Base-by-base conservation (phyloP, 2,113 vertebrate species). In the Lates calcarifer region DNA sequence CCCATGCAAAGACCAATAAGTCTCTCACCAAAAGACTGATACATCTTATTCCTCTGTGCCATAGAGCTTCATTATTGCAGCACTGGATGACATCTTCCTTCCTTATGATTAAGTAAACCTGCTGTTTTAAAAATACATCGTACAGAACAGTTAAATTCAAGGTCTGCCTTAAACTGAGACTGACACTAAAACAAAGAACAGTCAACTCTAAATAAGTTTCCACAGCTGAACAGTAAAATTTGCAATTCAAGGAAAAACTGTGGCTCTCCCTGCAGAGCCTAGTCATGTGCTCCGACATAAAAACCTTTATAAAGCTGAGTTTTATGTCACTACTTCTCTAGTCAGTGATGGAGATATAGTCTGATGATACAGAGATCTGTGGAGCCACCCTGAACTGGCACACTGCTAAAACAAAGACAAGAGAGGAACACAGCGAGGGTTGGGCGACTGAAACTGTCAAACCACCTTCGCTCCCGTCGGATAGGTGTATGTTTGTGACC, bases 381-480 rank as follows among this genome's bases (percentile, higher is more conserved):
- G 55, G 10, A 43, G 20, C 29, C 55, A 39, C 68, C 12, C 39
- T 18, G 15, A 3, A 1, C 41, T 73, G 80, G 41, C 74, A 76
- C 35, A 15, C 68, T 20, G 45, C 63, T 61, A 51, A 72, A 47
- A 35, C 69, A 17, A 62, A 81, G 10, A 66, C 43, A 57, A 20
- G 11, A 3, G 14, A 17, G 60, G 29, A 75, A 45, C 24, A 26
- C 6, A 8, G 14, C 18, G 2, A 28, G 31, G 39, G 63, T 15
- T 57, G 29, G 51, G 24, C 37, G 14, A 70, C 37, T 3, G 0
- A 78, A 79, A 67, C 61, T 31, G 28, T 5, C 6, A 3, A 72
- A 6, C 41, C 73, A 41, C 55, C 29, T 39, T 45, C 22, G 6
- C 7, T 37, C 1, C n/a, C 20, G 17, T 51, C 15, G n/a, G 12